These are phyloP conservation scores for Drosophila dives DNA, from an alignment of 2,888 invertebrate genomes.

Conservation along the genomic window DNA sequence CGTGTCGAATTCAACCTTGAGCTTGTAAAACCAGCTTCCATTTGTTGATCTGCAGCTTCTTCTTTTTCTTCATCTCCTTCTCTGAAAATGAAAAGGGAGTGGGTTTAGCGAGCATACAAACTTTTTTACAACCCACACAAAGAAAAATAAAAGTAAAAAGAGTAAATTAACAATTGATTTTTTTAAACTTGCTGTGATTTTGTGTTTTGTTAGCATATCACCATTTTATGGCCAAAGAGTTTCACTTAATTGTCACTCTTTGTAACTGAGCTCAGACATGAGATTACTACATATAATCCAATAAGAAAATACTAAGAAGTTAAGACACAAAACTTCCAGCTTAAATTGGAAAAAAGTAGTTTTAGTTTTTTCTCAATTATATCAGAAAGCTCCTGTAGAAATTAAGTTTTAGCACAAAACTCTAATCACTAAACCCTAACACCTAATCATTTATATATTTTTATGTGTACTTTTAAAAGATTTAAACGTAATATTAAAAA, in stretches of 20 bases:
- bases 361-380: not conserved
- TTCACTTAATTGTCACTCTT: not conserved
- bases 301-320: not conserved
- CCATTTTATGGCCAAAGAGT: not conserved
- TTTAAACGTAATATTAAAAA: too few species aligned
- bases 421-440: too few species aligned
- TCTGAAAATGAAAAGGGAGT: not conserved
- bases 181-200: not conserved
- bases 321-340: not conserved
- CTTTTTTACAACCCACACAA: slow-evolving; percentile 8
- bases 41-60: slow-evolving; percentile 28
- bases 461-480: too few species aligned
- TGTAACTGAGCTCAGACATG: not conserved
- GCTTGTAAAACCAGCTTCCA: slow-evolving; percentile 66
- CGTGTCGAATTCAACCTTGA: slow-evolving; percentile 52
- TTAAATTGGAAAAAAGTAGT: not conserved
- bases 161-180: not conserved
- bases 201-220: not conserved
- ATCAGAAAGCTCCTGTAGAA: too few species aligned
- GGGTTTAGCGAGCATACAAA: slow-evolving; percentile 16
- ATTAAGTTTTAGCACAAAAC: too few species aligned
- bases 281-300: not conserved
- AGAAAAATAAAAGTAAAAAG: not conserved
- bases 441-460: too few species aligned
- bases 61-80: not conserved